These are phyloP conservation scores for Branchinecta sandiegonensis DNA, from an alignment of 2,888 invertebrate species.

Conservation along the genomic window DNA sequence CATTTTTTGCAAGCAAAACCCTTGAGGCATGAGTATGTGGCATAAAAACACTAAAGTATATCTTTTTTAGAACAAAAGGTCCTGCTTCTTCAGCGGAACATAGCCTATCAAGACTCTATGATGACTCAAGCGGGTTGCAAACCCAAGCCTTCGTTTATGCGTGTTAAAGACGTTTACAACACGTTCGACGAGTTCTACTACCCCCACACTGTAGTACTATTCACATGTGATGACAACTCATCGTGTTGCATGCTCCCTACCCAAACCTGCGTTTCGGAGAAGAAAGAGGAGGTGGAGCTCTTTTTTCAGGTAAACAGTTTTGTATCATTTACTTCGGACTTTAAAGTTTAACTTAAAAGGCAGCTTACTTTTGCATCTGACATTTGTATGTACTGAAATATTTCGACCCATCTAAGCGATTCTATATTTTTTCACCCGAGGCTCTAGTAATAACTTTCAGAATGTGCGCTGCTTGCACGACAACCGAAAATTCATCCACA, in stretches of 20 bases:
- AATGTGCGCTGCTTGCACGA: too few species aligned
- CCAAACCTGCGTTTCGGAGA: slow-evolving; percentile 5
- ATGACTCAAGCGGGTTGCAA: not conserved
- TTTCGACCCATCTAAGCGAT: too few species aligned
- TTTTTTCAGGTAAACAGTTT: not conserved
- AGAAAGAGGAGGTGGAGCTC: slow-evolving; percentile 7
- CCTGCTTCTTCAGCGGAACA: not conserved
- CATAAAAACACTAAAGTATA: not conserved
- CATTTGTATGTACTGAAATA: too few species aligned
- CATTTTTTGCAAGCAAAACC: too few species aligned
- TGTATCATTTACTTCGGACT: not conserved
- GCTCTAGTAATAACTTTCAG: too few species aligned
- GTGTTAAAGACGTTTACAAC: not conserved
- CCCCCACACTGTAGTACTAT: not conserved
- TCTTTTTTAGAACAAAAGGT: not conserved
- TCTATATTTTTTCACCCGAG: too few species aligned
- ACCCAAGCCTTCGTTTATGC: not conserved
- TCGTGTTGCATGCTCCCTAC: not conserved
- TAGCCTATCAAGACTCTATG: slow-evolving; percentile 8
- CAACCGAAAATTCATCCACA: too few species aligned
- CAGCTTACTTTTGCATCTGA: too few species aligned
- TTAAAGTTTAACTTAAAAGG: too few species aligned
- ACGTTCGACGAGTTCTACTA: not conserved
- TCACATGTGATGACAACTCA: not conserved
- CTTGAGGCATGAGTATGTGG: too few species aligned